phyloP scores from a whole-genome alignment of 2,797 vertebrate genomes.

The Helicolenus hilgendorfi region DNA sequence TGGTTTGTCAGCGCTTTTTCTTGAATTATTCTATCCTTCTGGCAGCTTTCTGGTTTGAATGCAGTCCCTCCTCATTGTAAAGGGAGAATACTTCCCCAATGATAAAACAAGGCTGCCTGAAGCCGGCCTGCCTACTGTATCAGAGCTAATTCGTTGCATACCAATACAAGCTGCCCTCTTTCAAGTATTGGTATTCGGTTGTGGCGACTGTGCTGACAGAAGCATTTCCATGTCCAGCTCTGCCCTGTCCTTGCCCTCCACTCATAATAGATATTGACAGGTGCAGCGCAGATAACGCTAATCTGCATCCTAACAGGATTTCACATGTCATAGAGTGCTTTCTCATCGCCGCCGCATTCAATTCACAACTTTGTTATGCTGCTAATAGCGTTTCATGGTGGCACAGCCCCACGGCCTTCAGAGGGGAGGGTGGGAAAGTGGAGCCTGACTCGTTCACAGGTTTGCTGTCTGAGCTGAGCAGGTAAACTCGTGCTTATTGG shows the following conservation, averaged over 20 bases:
- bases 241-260: conserved; percentile 63
- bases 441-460: conserved; percentile 2
- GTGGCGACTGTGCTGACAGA: conserved; percentile 67
- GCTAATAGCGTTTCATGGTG: conserved; percentile 61
- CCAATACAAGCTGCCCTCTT: conserved; percentile 12
- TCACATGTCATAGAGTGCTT: conserved; percentile 51
- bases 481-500: conserved; percentile 23
- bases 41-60: conserved; percentile 17
- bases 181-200: conserved; percentile 12
- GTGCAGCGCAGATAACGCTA: conserved; percentile 67
- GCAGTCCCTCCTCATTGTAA: conserved; percentile 3
- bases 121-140: conserved; percentile 2
- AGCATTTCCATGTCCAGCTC: conserved; percentile 60
- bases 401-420: conserved; percentile 19
- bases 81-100: background rate
- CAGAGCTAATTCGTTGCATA: conserved; percentile 34
- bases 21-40: conserved; percentile 17
- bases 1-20: conserved; percentile 32
- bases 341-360: conserved; percentile 45
- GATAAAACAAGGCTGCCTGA: background rate
- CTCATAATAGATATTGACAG: conserved; percentile 76
- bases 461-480: conserved; percentile 21
- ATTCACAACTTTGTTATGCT: conserved; percentile 56
- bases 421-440: conserved; percentile 10
- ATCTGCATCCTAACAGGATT: conserved; percentile 77